These are phyloP conservation scores for Cosmia pyralina DNA, from an alignment of 2,888 invertebrate genomes.

Conservation along the genomic window DNA sequence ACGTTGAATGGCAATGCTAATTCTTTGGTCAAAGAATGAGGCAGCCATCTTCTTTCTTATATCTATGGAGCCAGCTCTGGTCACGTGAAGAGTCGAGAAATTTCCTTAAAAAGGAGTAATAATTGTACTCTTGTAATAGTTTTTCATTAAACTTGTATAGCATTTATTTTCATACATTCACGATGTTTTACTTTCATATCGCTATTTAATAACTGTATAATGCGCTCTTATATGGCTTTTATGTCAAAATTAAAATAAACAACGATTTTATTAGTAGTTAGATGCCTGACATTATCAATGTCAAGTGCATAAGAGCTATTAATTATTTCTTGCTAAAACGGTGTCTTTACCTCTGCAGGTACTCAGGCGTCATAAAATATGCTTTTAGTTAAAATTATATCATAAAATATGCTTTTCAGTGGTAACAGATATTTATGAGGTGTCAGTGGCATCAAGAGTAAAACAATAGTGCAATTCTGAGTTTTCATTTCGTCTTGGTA, in stretches of 20 bases:
- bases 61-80: no score
- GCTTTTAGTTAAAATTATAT: slow-evolving; percentile 32
- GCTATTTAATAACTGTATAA: neutral
- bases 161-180: neutral
- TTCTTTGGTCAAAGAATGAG: no score
- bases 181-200: neutral
- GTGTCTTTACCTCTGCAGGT: slow-evolving; percentile 7
- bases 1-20: no score
- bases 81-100: no score
- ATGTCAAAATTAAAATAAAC: slow-evolving; percentile 22
- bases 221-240: neutral
- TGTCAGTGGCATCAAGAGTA: neutral
- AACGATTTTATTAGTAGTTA: slow-evolving; percentile 45
- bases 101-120: no score
- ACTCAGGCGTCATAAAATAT: slow-evolving; percentile 1
- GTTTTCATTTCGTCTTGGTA: neutral
- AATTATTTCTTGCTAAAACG: slow-evolving; percentile 32
- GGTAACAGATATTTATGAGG: slow-evolving; percentile 15
- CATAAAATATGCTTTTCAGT: slow-evolving; percentile 24
- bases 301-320: slow-evolving; percentile 39
- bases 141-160: neutral
- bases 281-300: slow-evolving; percentile 54
- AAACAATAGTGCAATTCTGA: neutral
- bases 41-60: no score
- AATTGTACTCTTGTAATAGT: neutral